Conservation (phyloP, 2,888 invertebrate species). For the Agrochola lota region DNA sequence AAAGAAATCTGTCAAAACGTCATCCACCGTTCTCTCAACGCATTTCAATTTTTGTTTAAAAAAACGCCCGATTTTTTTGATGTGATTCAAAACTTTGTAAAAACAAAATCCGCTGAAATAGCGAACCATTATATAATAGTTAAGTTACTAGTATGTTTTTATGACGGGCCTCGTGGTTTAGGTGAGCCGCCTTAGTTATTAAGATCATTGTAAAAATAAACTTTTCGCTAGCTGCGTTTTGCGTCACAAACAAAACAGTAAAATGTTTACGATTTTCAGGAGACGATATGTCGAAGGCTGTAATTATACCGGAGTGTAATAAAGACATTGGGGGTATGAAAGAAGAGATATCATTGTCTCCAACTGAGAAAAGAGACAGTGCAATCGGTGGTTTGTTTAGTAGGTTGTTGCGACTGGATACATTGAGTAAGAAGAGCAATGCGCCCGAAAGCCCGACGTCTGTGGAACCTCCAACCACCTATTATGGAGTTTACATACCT, state of each 20-base stretch:
- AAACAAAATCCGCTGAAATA: constrained; percentile 74
- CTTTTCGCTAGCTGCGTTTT: constrained; percentile 73
- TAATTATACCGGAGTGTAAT: constrained; percentile 83
- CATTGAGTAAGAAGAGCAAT: constrained; percentile 77
- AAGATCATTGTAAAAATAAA: constrained; percentile 82
- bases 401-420: constrained; percentile 83
- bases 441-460: constrained; percentile 77
- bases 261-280: constrained; percentile 85
- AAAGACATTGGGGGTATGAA: constrained; percentile 83
- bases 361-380: constrained; percentile 84
- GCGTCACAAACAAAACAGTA: constrained; percentile 88
- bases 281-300: constrained; percentile 86
- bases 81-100: constrained; percentile 67
- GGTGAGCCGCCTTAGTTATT: constrained; percentile 70
- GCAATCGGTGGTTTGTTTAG: constrained; percentile 82
- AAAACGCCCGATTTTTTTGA: constrained; percentile 71
- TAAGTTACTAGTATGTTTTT: constrained; percentile 79
- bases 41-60: constrained; percentile 79
- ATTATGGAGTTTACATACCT: constrained; percentile 90
- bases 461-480: constrained; percentile 80
- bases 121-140: constrained; percentile 55
- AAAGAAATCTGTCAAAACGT: constrained; percentile 72
- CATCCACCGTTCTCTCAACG: constrained; percentile 72
- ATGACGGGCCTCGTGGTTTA: constrained; percentile 78
- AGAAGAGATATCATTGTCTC: constrained; percentile 83